A percentile compares a stretch with the other conserved stretches of the same genome.
phyloP scores from a whole-genome alignment of 2,888 invertebrate genomes.

The Zelleria hepariella region DNA sequence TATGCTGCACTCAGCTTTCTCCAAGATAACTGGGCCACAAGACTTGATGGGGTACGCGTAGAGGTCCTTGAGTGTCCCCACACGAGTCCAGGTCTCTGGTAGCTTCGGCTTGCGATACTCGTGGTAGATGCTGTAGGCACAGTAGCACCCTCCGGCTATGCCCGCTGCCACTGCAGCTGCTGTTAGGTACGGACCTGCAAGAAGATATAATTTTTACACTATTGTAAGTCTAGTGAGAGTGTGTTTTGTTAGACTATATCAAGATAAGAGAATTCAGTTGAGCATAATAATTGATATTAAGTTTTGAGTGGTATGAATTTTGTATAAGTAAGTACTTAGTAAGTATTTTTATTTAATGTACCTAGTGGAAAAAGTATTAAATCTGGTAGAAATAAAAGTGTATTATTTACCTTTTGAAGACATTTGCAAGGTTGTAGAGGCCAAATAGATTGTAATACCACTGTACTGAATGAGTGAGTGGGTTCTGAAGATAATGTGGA shows the following conservation, averaged over 20 bases:
- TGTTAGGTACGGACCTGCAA: slow-evolving; percentile 31
- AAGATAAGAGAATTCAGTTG: too few relatives aligned
- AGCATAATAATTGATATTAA: too few relatives aligned
- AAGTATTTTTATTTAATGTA: too few relatives aligned
- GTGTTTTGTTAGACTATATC: not conserved
- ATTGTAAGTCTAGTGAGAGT: not conserved
- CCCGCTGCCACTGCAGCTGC: slow-evolving; percentile 28
- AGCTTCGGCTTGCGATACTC: slow-evolving; percentile 29
- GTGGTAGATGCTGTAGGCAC: slow-evolving; percentile 40
- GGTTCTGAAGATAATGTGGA: not conserved
- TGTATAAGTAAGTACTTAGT: too few relatives aligned
- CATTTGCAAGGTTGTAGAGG: not conserved
- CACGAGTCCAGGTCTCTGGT: slow-evolving; percentile 69
- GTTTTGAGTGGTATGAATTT: too few relatives aligned
- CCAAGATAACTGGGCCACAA: slow-evolving; percentile 59
- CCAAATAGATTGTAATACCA: not conserved
- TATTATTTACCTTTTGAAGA: not conserved
- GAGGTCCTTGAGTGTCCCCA: slow-evolving; percentile 69
- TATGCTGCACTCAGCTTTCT: slow-evolving; percentile 63
- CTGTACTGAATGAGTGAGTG: not conserved
- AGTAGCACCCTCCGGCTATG: slow-evolving; percentile 35
- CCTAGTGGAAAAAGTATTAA: too few relatives aligned
- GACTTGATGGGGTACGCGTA: slow-evolving; percentile 75
- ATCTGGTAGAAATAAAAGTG: not conserved
- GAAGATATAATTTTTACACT: not conserved